Evolutionary conservation across 1,140 invertebrate genomes (phyloP).

Genomic region (Xylocopa sonorina): DNA sequence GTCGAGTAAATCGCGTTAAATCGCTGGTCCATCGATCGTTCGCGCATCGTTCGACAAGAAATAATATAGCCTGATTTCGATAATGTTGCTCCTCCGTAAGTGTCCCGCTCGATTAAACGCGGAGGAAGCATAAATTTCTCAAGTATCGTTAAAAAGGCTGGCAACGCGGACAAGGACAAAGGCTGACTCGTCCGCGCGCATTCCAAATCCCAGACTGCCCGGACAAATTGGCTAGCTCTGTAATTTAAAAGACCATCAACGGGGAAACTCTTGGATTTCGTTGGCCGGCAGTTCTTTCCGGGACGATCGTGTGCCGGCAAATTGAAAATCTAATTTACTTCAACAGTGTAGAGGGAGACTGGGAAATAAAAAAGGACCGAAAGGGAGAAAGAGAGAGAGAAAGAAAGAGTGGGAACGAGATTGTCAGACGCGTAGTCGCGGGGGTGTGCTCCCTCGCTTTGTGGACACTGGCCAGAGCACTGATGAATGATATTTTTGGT

Average conservation of each 20-base stretch:
- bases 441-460: too few relatives aligned
- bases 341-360: neutral
- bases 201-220: neutral
- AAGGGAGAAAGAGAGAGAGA: neutral
- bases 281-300: neutral
- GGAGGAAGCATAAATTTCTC: neutral
- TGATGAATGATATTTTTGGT: conserved; percentile 56
- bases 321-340: conserved; percentile 38
- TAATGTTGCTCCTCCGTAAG: too few relatives aligned
- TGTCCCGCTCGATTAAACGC: too few relatives aligned
- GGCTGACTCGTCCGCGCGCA: neutral
- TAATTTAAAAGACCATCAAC: conserved; percentile 36
- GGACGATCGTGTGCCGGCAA: conserved; percentile 23
- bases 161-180: neutral
- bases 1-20: too few relatives aligned
- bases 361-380: neutral
- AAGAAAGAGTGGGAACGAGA: neutral
- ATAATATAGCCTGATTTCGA: too few relatives aligned
- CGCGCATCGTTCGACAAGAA: too few relatives aligned
- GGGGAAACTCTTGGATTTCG: neutral
- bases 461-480: neutral
- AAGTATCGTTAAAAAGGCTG: neutral
- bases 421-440: too few relatives aligned
- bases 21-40: too few relatives aligned
- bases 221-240: conserved; percentile 5